Evolutionary conservation across 2,888 invertebrate genomes (phyloP).

Genomic region (Crossocerus cetratus): DNA sequence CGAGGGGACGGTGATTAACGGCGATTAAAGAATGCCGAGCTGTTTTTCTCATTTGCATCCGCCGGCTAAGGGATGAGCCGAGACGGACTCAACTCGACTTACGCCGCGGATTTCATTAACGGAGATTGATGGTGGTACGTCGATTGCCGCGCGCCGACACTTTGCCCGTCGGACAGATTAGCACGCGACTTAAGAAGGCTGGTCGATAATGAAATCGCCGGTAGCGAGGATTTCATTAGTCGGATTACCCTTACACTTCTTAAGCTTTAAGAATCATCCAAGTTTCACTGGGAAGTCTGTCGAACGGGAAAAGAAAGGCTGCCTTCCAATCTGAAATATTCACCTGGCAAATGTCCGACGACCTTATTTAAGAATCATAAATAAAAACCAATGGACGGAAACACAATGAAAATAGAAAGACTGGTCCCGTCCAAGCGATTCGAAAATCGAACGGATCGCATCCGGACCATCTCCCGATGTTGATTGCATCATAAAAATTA

Average conservation of each 20-base stretch:
- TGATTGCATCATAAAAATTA: background rate
- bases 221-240: background rate
- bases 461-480: no score
- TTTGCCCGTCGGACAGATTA: background rate
- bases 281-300: no score
- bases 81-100: background rate
- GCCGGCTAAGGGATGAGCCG: background rate
- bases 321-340: background rate
- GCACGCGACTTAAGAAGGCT: background rate
- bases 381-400: no score
- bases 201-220: background rate
- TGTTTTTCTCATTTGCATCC: background rate
- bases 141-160: slow-evolving; percentile 9
- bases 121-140: slow-evolving; percentile 20
- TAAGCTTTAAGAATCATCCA: no score
- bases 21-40: slow-evolving; percentile 28
- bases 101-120: background rate
- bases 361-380: no score
- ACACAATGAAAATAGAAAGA: background rate
- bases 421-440: background rate
- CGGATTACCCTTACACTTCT: background rate
- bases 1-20: slow-evolving; percentile 47
- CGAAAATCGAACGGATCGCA: background rate
- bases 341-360: background rate
- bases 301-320: background rate